Evolutionary conservation across 2,888 invertebrate genomes (phyloP).

Genomic region (Acanthosoma haemorrhoidale): DNA sequence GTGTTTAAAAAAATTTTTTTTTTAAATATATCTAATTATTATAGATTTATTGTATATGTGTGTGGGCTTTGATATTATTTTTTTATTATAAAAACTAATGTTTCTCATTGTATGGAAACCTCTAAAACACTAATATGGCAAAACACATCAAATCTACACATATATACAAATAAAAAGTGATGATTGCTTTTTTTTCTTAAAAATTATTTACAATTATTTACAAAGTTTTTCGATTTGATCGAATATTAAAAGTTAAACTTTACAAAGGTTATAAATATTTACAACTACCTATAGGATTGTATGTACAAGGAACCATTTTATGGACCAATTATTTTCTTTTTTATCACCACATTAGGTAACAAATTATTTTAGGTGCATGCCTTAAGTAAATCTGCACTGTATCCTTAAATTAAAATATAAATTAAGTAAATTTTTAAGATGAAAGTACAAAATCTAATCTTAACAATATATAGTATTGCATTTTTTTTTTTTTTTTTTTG

Average conservation of each 20-base stretch:
- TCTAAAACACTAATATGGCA: slow-evolving; percentile 23
- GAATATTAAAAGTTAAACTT: not conserved
- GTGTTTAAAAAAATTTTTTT: not conserved
- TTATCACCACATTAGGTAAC: slow-evolving; percentile 17
- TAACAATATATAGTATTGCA: not conserved
- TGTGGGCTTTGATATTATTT: not conserved
- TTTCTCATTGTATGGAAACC: slow-evolving; percentile 6
- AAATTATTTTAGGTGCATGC: not conserved
- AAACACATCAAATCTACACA: slow-evolving; percentile 15
- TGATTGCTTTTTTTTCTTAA: slow-evolving; percentile 20
- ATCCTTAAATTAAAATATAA: not conserved
- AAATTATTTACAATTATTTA: not conserved
- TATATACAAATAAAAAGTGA: slow-evolving; percentile 20
- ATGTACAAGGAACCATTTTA: slow-evolving; percentile 26
- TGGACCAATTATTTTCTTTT: slow-evolving; percentile 25
- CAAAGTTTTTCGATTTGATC: not conserved
- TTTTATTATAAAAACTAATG: slow-evolving; percentile 27
- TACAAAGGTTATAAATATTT: not conserved
- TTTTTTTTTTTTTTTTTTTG: not conserved
- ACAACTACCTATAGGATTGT: not conserved
- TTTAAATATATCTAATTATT: slow-evolving; percentile 8
- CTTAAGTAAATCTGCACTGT: not conserved
- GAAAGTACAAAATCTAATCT: not conserved
- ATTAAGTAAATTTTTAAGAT: not conserved
- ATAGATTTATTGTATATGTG: not conserved